Percentiles rank a stretch among this genome's conserved stretches.
phyloP scores from a whole-genome alignment of 2,797 vertebrate species.

The Eospalax fontanierii region DNA sequence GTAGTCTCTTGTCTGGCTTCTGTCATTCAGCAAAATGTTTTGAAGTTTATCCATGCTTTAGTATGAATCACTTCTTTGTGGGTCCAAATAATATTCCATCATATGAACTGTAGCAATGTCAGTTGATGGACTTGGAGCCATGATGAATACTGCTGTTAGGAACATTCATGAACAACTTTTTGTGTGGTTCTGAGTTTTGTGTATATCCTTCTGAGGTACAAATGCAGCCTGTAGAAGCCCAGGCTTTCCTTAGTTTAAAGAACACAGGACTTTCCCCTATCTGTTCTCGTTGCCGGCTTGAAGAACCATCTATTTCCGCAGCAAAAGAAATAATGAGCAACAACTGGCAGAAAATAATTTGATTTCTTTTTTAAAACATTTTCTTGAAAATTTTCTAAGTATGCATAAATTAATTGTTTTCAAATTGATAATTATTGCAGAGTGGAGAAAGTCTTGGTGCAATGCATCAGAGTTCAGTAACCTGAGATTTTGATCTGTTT shows the following conservation, averaged over 20 bases:
- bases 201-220: not conserved
- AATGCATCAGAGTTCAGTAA: not conserved
- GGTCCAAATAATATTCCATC: not conserved
- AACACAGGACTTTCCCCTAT: constrained; percentile 62
- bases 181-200: not conserved
- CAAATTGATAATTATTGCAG: not conserved
- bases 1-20: not conserved
- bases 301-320: constrained; percentile 26
- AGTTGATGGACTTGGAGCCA: not conserved
- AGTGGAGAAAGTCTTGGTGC: too few relatives aligned
- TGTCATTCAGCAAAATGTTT: not conserved
- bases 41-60: not conserved
- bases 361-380: constrained; percentile 6
- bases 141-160: not conserved
- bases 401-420: not conserved
- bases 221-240: not conserved
- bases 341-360: constrained; percentile 5
- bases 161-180: not conserved
- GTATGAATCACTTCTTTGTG: not conserved
- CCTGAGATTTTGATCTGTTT: not conserved
- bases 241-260: not conserved
- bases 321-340: constrained; percentile 52
- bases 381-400: not conserved
- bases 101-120: not conserved
- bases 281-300: not conserved